Conservation (phyloP, 2,113 vertebrate genomes). For the Nothocercus nigrocapillus region DNA sequence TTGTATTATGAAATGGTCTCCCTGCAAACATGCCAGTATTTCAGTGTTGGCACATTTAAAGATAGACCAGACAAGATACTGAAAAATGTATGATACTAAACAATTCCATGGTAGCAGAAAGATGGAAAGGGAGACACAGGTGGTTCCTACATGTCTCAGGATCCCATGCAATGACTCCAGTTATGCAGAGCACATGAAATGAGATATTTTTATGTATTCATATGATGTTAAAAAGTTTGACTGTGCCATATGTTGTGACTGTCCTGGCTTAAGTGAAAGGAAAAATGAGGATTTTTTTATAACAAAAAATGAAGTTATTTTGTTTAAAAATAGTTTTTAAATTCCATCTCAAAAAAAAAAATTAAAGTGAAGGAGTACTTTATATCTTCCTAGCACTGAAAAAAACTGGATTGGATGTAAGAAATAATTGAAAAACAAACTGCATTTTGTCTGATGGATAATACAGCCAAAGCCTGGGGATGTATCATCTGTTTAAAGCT, state of each 20-base stretch:
- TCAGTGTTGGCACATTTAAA: not conserved
- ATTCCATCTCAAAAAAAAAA: not conserved
- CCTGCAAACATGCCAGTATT: not conserved
- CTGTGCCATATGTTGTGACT: not conserved
- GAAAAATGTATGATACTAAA: not conserved
- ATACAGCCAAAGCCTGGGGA: constrained; percentile 21
- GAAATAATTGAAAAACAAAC: constrained; percentile 33
- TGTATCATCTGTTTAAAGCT: constrained; percentile 42
- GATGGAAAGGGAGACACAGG: not conserved
- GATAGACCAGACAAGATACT: not conserved
- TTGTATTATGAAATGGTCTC: not conserved
- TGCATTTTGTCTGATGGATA: constrained; percentile 40
- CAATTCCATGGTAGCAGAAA: not conserved
- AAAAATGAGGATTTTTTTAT: constrained; percentile 7
- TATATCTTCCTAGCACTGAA: not conserved
- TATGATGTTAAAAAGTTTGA: not conserved
- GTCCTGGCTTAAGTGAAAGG: not conserved
- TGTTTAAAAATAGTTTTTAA: not conserved
- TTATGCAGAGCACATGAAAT: not conserved
- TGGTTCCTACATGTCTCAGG: not conserved
- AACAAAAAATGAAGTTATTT: not conserved
- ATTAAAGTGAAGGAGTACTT: not conserved
- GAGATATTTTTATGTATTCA: not conserved
- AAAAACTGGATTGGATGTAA: constrained; percentile 13
- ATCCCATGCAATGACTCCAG: not conserved